Base-by-base conservation (phyloP, 1,140 invertebrate species). In the Gryllus bimaculatus region DNA sequence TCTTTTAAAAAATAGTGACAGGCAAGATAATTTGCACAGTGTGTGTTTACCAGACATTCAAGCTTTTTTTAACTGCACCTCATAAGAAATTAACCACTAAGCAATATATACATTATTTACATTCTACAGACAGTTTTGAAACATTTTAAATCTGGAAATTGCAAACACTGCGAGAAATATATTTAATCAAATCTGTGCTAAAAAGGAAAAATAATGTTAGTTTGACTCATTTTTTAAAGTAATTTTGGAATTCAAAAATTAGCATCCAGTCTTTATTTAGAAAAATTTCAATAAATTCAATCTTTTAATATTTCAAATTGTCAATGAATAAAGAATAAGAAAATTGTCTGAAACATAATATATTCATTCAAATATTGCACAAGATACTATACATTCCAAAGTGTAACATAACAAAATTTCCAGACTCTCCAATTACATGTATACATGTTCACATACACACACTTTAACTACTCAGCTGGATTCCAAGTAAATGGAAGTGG, bases 1-100 rank as follows among this genome's bases (percentile, higher is more conserved):
- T 66, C 10, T 66, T 66, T 66, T 66, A 66, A 66, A 66, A 66
- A 66, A 66, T 66, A 66, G 54, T 66, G 54, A 66, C 54, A 66
- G 54, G 54, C 54, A 66, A 66, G 54, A 18, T 66, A 13, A 13
- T 13, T 66, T 66, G 10, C 54, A 66, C 54, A 66, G 54, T 66
- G 54, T 66, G 54, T 66, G 18, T 66, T 66, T 13, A 66, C 54
- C 54, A 66, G 54, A 66, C 54, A 66, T 66, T 66, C 54, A 66
- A 66, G 54, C 54, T 66, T 66, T 66, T 66, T 66, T 66, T 66
- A 66, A 66, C 54, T 66, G 54, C 54, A 66, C 18, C 54, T 13
- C 54, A 66, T 13, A 66, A 66, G 10, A 18, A 66, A 66, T 66
- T 66, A 66, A 66, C 18, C 18, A 13, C 54, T 66, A 66, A 66